A percentile compares a stretch with the other conserved stretches of the same genome.
phyloP scores from a whole-genome alignment of 2,113 vertebrate genomes.

The Bujurquina vittata region DNA sequence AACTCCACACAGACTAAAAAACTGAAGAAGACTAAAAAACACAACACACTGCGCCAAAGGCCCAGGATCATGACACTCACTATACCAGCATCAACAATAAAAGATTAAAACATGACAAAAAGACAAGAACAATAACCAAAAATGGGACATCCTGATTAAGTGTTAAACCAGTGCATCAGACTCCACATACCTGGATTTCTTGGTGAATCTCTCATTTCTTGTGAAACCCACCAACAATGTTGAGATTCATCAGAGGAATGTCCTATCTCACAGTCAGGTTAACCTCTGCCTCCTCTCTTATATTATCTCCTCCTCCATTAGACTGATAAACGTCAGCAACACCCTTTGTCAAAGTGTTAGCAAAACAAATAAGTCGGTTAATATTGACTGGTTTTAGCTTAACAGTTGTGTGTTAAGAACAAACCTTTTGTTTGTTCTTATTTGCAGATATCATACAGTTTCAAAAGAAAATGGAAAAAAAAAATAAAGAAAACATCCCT shows the following conservation, averaged over 20 bases:
- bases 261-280: constrained; percentile 46
- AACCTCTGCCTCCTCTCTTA: constrained; percentile 49
- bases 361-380: constrained; percentile 5
- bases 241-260: background rate
- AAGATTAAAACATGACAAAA: background rate
- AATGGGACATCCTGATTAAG: background rate
- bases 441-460: background rate
- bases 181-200: constrained; percentile 36
- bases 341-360: background rate
- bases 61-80: no score
- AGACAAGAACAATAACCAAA: background rate
- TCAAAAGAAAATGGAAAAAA: background rate
- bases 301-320: constrained; percentile 71
- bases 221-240: background rate
- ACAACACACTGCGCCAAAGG: no score
- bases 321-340: constrained; percentile 72
- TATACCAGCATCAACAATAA: background rate
- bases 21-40: no score
- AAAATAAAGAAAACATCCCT: background rate
- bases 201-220: background rate
- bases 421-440: no score
- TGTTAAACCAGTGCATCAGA: background rate
- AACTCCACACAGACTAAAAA: no score
- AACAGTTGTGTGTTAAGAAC: background rate
- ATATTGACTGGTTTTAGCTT: background rate